A percentile compares a stretch with the other conserved stretches of the same genome.
Conservation (phyloP, 2,888 invertebrate species). For the Drosophila borealis region DNA sequence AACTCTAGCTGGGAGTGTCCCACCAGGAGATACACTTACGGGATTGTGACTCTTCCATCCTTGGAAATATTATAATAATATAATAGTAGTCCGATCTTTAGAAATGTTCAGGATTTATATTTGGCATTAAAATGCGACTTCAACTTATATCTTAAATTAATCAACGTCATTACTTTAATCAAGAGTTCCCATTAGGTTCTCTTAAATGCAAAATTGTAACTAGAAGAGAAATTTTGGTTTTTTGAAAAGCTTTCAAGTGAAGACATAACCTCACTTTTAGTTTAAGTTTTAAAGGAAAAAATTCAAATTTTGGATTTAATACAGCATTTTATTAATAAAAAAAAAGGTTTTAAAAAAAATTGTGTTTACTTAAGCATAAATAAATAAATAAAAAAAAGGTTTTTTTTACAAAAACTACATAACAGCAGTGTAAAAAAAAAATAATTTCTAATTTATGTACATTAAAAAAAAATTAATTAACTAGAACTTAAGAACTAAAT, state of each 20-base stretch:
- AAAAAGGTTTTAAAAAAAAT: slow-evolving; percentile 42
- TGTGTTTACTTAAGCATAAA: slow-evolving; percentile 23
- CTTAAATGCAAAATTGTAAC: neutral
- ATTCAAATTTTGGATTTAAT: slow-evolving; percentile 34
- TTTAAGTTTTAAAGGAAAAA: no score
- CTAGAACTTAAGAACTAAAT: slow-evolving; percentile 75
- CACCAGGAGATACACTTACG: no score
- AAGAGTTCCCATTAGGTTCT: no score
- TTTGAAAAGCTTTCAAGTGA: neutral
- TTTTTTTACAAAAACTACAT: slow-evolving; percentile 70
- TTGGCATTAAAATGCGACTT: no score
- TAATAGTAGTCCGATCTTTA: no score
- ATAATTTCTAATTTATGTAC: slow-evolving; percentile 37
- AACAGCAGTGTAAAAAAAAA: slow-evolving; percentile 72
- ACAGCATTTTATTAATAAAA: slow-evolving; percentile 50
- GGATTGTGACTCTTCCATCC: no score
- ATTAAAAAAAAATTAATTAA: slow-evolving; percentile 29
- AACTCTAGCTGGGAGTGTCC: no score
- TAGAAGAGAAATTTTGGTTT: neutral
- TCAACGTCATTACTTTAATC: neutral
- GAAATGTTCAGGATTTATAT: no score
- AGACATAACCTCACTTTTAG: neutral
- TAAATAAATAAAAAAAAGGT: slow-evolving; percentile 55
- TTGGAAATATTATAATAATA: no score
- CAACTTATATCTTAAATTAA: neutral